Evolutionary conservation across 2,888 invertebrate genomes (phyloP).

Genomic region (Tenthredo mesomela): DNA sequence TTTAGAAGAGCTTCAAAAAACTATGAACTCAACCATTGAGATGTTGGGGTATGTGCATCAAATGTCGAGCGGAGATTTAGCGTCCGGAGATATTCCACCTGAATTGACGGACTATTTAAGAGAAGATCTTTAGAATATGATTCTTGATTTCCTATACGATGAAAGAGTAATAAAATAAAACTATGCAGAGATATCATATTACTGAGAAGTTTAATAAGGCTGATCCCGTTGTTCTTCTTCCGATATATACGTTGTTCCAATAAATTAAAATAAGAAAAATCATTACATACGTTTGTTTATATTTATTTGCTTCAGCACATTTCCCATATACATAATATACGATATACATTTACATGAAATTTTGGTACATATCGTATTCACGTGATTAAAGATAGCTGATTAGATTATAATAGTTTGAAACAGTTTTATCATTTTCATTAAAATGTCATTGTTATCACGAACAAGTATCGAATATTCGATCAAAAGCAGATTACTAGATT

Average conservation of each 20-base stretch:
- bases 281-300: slow-evolving; percentile 61
- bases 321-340: slow-evolving; percentile 65
- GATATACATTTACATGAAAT: slow-evolving; percentile 60
- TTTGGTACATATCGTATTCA: slow-evolving; percentile 47
- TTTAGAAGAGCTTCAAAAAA: slow-evolving; percentile 59
- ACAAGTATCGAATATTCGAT: slow-evolving; percentile 1
- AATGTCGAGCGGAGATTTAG: slow-evolving; percentile 60
- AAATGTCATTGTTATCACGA: slow-evolving; percentile 6
- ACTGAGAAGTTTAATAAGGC: not conserved
- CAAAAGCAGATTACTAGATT: not conserved
- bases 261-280: slow-evolving; percentile 9
- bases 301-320: slow-evolving; percentile 68
- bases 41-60: slow-evolving; percentile 60
- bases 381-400: slow-evolving; percentile 37
- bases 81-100: slow-evolving; percentile 26
- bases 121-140: not conserved
- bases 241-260: not conserved
- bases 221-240: not conserved
- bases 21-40: slow-evolving; percentile 59
- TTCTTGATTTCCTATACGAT: not conserved
- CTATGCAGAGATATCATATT: not conserved
- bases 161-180: not conserved
- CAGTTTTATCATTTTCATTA: not conserved
- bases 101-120: slow-evolving; percentile 36
- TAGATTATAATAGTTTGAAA: not conserved